Base-by-base conservation (phyloP, 2,888 invertebrate species). In the Prostheceraeus crozeri region DNA sequence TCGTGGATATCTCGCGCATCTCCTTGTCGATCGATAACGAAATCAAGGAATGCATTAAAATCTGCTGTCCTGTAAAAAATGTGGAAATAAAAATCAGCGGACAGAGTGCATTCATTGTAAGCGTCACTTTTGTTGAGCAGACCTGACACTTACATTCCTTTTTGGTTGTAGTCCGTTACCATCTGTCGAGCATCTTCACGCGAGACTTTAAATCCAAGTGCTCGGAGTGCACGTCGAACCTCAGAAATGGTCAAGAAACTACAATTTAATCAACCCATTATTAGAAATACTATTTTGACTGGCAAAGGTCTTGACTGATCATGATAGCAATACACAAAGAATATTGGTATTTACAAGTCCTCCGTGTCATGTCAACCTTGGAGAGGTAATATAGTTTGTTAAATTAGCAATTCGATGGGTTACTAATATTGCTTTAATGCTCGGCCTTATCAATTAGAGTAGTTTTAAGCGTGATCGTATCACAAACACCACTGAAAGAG, bases 1-100 rank as follows among this genome's bases (percentile, higher is more conserved):
- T 71, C 72, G 63, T 72, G 69, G 48, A 70, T 67, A 60, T 75
- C 74, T 62, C 70, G 65, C 1, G 70, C 66, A 59, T 74, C 72
- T 1, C 71, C 73, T 60, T 75, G 74, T 62, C 67, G 65, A 64
- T 72, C 71, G 25, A 75, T 72, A 2, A 75, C 68, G n/a, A 72
- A 68, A 58, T 73, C 74, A 33, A 75, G 64, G 62, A 73, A 75
- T 58, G 72, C 73, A 61, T 70, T 70, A 63, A 75, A 72, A 59
- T 70, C 67, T 8, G 72, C 62, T 45, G 67, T 65, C 33, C 74
- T 74, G 63, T 10, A 66, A 66, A 55, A 31, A 35, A 28, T 31
- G 14, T 16, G 30, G 33, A 60, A 3, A 4, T 48, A 27, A 6
- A 23, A 48, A 48, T 48, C 21, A 48, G 21, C 6, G n/a, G 11